Evolutionary conservation across 2,797 vertebrate genomes (phyloP), one percentile per base, ranked within the genome.

Genomic region (Amblyopsis hoosieri): DNA sequence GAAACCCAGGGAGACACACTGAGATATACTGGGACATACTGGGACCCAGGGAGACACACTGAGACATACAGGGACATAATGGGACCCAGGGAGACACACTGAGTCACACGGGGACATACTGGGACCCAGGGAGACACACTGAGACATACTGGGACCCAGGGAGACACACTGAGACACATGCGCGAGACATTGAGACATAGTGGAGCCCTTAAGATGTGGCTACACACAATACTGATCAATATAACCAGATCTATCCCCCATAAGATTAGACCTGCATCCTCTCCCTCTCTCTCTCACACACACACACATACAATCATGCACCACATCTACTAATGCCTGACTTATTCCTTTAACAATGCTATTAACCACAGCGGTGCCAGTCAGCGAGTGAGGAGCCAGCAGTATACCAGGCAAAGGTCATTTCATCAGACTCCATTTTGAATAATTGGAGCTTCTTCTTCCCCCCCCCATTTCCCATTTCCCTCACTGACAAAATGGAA

Each of bases 181-280:
- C 19, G 2, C 2, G 19, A 19, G 19, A 19, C 19, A 19, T 19
- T 19, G 19, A 19, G 19, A 19, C 19, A 19, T 19, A 19, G 19
- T 19, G 19, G 19, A 19, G 19, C 19, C 19, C 19, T 19, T 19
- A 19, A 19, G 19, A 19, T 19, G 19, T 19, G 19, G 19, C 19
- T 3, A 19, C 2, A 19, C 19, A 19, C 19, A 19, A 2, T 19
- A 19, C 2, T 19, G 19, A 19, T 19, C 19, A 19, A 19, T 19
- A 19, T 19, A 91, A 92, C 92, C 91, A 92, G 92, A 93, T 92
- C 93, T 88, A 89, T 86, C 81, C 92, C 92, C 91, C 93, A 93
- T 92, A 93, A 91, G 80, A 84, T 19, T 19, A 86, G 86, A 82
- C 84, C 76, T 69, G 85, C 79, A 78, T 89, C 68, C 57, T 63